Conservation (phyloP, 2,113 vertebrate genomes). For the Perca flavescens region DNA sequence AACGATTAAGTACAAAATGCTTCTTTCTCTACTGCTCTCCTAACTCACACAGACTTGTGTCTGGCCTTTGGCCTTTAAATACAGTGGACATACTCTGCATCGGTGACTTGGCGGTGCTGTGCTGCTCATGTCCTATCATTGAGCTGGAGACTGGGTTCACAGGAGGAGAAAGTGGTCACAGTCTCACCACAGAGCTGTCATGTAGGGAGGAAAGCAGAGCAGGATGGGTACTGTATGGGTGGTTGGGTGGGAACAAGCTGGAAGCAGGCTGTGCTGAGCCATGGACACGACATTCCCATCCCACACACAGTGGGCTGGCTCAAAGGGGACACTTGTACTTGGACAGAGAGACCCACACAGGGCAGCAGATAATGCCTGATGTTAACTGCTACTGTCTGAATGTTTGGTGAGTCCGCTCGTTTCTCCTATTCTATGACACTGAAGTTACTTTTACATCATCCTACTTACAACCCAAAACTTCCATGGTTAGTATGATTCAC, state of each 20-base stretch:
- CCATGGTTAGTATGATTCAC: background rate
- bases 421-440: background rate
- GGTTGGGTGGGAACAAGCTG: conserved; percentile 59
- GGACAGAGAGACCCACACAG: conserved; percentile 43
- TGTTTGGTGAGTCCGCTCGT: background rate
- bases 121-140: conserved; percentile 47
- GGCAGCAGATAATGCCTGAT: conserved; percentile 28
- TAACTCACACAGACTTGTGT: conserved; percentile 5
- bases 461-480: background rate
- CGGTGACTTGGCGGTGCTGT: conserved; percentile 16
- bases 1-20: background rate
- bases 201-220: conserved; percentile 45
- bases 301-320: conserved; percentile 65
- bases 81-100: conserved; percentile 19
- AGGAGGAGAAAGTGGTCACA: conserved; percentile 52
- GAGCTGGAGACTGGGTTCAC: conserved; percentile 49
- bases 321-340: conserved; percentile 69
- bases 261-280: conserved; percentile 46
- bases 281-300: conserved; percentile 69
- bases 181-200: conserved; percentile 50
- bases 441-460: background rate
- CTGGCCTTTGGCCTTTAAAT: conserved; percentile 40
- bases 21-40: conserved; percentile 18
- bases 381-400: conserved; percentile 9
- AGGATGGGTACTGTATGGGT: conserved; percentile 49